Conservation (phyloP, 2,888 invertebrate species). For the Epirrita christyi region DNA sequence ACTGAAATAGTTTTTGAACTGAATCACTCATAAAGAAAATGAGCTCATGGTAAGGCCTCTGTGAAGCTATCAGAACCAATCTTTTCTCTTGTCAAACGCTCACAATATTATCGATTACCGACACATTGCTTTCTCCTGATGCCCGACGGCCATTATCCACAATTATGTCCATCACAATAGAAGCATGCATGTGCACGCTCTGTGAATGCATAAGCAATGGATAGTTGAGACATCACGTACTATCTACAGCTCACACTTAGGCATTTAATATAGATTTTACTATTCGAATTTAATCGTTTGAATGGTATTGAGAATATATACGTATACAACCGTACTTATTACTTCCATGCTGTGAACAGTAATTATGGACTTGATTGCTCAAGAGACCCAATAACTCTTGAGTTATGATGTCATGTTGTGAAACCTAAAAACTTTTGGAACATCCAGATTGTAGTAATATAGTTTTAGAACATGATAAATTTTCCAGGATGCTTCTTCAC, state of each 20-base stretch:
- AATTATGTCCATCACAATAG: slow-evolving; percentile 8
- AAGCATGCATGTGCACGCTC: slow-evolving; percentile 21
- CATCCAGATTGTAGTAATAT: too few relatives aligned
- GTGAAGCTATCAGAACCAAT: not conserved
- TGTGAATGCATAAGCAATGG: slow-evolving; percentile 20
- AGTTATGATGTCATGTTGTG: too few relatives aligned
- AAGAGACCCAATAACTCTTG: too few relatives aligned
- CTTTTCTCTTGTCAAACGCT: not conserved
- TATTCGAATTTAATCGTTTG: not conserved
- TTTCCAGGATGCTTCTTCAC: too few relatives aligned
- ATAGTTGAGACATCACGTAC: slow-evolving; percentile 24
- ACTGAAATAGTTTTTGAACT: too few relatives aligned
- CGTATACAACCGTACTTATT: too few relatives aligned
- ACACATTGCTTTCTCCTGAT: slow-evolving; percentile 15
- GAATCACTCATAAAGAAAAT: too few relatives aligned
- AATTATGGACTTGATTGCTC: too few relatives aligned
- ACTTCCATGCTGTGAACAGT: too few relatives aligned
- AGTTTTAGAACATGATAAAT: too few relatives aligned
- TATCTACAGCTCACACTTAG: slow-evolving; percentile 1
- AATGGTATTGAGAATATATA: not conserved
- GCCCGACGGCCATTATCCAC: slow-evolving; percentile 16
- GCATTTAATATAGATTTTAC: slow-evolving; percentile 2
- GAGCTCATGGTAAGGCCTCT: too few relatives aligned
- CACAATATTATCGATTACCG: not conserved
- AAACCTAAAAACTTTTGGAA: too few relatives aligned